Percentiles rank a stretch among this genome's conserved stretches.
Conservation (phyloP, 1,140 invertebrate species). For the Zaprionus inermis region DNA sequence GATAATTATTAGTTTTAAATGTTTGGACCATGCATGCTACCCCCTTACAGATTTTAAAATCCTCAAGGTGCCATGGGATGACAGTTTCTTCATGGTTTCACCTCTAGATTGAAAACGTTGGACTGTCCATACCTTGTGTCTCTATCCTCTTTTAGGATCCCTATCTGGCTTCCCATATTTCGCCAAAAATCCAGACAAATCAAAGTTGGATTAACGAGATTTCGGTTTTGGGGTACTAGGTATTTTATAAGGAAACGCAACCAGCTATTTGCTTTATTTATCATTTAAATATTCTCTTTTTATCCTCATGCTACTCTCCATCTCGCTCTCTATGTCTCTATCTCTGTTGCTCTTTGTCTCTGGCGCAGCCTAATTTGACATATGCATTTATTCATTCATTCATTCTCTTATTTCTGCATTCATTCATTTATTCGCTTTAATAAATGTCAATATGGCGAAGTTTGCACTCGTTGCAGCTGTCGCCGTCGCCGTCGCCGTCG, state of each 20-base stretch:
- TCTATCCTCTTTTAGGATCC: no score
- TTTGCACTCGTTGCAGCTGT: constrained; percentile 31
- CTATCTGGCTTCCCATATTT: no score
- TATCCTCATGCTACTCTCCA: background rate
- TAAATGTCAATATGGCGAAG: constrained; percentile 66
- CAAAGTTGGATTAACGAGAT: no score
- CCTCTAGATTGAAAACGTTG: no score
- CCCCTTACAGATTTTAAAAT: no score
- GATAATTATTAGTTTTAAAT: no score
- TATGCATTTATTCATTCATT: constrained; percentile 33
- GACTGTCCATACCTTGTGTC: no score
- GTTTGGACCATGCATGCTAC: no score
- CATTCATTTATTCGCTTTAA: constrained; percentile 59
- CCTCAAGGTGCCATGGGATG: no score
- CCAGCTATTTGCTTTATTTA: background rate
- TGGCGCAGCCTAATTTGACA: constrained; percentile 34
- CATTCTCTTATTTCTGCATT: constrained; percentile 12
- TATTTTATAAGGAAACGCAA: no score
- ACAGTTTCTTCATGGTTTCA: no score
- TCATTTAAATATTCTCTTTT: background rate
- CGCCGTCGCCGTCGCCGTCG: constrained; percentile 43
- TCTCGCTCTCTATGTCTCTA: background rate
- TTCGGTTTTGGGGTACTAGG: background rate
- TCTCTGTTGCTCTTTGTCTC: constrained; percentile 1
- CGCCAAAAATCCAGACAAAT: no score